phyloP scores from a whole-genome alignment of 1,140 invertebrate genomes.

The Agrypnia vestita region DNA sequence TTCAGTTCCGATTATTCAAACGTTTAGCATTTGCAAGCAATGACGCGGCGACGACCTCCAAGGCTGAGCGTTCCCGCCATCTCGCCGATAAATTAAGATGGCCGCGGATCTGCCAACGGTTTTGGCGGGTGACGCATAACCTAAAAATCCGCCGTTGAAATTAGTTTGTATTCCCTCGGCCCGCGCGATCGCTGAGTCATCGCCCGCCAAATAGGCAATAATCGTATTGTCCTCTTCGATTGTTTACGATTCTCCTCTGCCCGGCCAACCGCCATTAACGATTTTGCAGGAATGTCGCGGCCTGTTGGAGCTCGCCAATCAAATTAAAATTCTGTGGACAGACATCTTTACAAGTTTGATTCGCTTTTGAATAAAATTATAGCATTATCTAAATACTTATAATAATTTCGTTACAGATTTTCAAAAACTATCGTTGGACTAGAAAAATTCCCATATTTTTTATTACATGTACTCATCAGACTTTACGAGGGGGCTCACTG shows the following conservation, averaged over 20 bases:
- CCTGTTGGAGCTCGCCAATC: neutral
- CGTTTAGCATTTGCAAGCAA: too few species aligned
- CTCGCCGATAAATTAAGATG: constrained; percentile 20
- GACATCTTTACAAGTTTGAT: too few species aligned
- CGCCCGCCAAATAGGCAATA: neutral
- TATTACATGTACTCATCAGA: too few species aligned
- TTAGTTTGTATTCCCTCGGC: neutral
- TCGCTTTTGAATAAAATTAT: too few species aligned
- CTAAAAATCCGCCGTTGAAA: constrained; percentile 10
- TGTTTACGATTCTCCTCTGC: constrained; percentile 14
- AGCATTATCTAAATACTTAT: too few species aligned
- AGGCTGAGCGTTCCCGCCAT: neutral
- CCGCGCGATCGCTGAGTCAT: constrained; percentile 3
- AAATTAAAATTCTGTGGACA: neutral
- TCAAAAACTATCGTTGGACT: too few species aligned
- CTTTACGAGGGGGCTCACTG: too few species aligned
- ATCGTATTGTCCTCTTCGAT: neutral
- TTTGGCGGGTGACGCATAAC: constrained; percentile 29
- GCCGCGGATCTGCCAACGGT: neutral
- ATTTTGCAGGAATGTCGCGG: neutral
- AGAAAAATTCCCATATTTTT: too few species aligned
- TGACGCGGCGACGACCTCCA: constrained; percentile 16
- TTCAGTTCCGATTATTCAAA: too few species aligned
- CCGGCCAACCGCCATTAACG: constrained; percentile 11
- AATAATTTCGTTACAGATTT: too few species aligned